Percentiles rank a stretch among this genome's conserved stretches.
Evolutionary conservation across 2,113 vertebrate genomes (phyloP).

Genomic region (Alectura lathami): DNA sequence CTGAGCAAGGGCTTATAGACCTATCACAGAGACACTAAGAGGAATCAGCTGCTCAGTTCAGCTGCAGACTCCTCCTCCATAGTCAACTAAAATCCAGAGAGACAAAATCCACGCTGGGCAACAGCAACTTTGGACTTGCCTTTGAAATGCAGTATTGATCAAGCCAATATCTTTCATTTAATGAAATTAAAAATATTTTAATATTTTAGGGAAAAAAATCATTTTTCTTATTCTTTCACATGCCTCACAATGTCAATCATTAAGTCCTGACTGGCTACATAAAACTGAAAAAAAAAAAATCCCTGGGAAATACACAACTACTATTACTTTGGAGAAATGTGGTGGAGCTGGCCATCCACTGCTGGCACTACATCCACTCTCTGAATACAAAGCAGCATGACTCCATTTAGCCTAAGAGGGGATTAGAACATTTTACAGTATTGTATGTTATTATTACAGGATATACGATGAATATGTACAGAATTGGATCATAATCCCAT

Average conservation of each 20-base stretch:
- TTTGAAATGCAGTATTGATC: not conserved
- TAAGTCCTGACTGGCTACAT: not conserved
- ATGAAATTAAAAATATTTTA: not conserved
- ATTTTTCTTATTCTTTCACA: not conserved
- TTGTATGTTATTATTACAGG: conserved; percentile 5
- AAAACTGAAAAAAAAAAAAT: not conserved
- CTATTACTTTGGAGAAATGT: not conserved
- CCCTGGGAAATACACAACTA: not conserved
- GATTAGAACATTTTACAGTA: not conserved
- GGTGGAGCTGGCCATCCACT: not conserved
- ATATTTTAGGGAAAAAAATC: not conserved
- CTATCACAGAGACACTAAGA: not conserved
- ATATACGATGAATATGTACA: not conserved
- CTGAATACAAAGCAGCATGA: not conserved
- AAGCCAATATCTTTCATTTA: not conserved
- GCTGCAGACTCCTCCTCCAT: not conserved
- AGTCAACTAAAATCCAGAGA: not conserved
- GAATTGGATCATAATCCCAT: not conserved
- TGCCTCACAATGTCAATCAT: not conserved
- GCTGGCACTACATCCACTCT: not conserved
- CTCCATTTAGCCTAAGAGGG: not conserved
- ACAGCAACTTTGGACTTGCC: not conserved
- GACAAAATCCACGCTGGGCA: not conserved
- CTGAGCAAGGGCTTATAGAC: accelerated
- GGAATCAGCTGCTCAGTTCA: not conserved